Evolutionary conservation across 2,113 vertebrate species (phyloP).

Genomic region (Synodontis membranacea): DNA sequence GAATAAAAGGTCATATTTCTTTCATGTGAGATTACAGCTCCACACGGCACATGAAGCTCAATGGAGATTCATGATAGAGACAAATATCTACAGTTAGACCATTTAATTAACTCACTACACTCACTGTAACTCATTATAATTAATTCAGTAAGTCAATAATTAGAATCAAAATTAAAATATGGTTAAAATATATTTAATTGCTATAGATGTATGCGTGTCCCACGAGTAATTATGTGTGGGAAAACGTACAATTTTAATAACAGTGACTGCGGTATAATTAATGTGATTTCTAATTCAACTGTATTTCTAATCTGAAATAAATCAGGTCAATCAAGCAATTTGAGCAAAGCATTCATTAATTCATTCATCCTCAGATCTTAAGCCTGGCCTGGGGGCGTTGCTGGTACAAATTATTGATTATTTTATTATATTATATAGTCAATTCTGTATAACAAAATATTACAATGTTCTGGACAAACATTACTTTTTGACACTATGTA

Average conservation of each 20-base stretch:
- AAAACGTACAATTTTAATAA: not conserved
- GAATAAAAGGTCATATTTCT: not conserved
- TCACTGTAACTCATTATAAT: not conserved
- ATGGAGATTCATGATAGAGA: not conserved
- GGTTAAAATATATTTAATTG: no score
- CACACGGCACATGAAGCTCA: not conserved
- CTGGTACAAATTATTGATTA: not conserved
- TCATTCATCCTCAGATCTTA: not conserved
- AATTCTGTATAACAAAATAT: not conserved
- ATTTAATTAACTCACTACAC: not conserved
- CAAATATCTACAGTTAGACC: not conserved
- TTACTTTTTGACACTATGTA: not conserved
- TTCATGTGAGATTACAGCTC: not conserved
- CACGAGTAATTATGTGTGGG: not conserved
- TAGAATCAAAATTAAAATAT: not conserved
- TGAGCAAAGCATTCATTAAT: not conserved
- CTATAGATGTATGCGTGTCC: not conserved
- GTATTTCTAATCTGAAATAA: not conserved
- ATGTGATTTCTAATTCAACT: not conserved
- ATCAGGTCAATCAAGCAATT: not conserved
- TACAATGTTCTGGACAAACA: not conserved
- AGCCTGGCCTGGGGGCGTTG: not conserved
- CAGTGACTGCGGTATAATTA: not conserved
- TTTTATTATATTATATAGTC: not conserved
- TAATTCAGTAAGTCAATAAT: not conserved